These are phyloP conservation scores for Oscheius onirici DNA, from an alignment of 2,888 invertebrate genomes.

Conservation along the genomic window DNA sequence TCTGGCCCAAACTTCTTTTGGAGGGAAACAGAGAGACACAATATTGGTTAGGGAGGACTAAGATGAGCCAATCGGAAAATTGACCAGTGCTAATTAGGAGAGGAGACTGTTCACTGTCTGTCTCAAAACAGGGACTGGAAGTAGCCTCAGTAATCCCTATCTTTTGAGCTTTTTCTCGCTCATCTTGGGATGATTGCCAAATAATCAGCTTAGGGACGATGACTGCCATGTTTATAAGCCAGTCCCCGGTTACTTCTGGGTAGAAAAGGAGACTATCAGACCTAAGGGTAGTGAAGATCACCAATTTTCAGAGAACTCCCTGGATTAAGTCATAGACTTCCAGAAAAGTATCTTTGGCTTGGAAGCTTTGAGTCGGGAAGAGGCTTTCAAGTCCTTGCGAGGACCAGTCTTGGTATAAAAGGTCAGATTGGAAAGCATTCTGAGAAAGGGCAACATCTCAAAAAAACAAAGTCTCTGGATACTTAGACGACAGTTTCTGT, in stretches of 20 bases:
- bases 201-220: slow-evolving; percentile 11
- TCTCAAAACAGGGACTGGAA: not conserved
- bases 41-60: not conserved
- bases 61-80: not conserved
- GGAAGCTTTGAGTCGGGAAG: no score
- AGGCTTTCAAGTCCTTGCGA: no score
- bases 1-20: slow-evolving; percentile 20
- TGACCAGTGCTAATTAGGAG: not conserved
- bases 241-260: not conserved
- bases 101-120: not conserved
- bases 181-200: slow-evolving; percentile 9
- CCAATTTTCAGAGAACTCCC: no score
- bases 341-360: no score
- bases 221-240: not conserved
- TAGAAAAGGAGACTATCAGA: no score
- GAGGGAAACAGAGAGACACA: not conserved
- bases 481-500: no score
- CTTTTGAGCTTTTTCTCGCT: not conserved
- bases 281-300: no score
- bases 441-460: no score
- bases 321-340: no score
- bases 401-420: no score
- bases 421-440: no score
- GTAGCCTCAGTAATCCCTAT: not conserved
- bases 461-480: no score